These are phyloP conservation scores for Phrynocephalus guinanensis DNA, from an alignment of 2,797 vertebrate genomes.

Conservation along the genomic window DNA sequence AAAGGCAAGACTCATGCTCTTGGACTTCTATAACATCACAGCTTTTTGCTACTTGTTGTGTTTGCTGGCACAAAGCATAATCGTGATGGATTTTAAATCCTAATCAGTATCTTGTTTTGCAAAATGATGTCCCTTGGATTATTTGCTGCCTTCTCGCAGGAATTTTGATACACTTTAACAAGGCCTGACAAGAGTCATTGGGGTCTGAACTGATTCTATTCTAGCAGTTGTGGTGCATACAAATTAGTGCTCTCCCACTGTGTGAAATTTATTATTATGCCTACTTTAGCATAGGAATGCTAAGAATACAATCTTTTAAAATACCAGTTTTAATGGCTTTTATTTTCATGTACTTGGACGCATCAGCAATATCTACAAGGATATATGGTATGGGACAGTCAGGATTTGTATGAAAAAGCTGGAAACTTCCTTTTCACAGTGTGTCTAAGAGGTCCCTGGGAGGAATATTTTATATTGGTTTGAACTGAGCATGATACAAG, in stretches of 20 bases:
- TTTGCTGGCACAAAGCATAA: constrained; percentile 41
- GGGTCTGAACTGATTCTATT: constrained; percentile 68
- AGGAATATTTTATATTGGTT: neutral
- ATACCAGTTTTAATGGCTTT: constrained; percentile 37
- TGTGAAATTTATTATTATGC: constrained; percentile 62
- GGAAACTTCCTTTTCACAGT: neutral
- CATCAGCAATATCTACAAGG: neutral
- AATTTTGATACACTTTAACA: constrained; percentile 53
- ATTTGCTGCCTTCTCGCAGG: constrained; percentile 60
- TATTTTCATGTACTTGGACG: constrained; percentile 25
- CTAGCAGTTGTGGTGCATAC: constrained; percentile 66
- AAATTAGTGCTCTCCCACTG: constrained; percentile 60
- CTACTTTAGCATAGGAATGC: constrained; percentile 49
- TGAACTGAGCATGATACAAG: neutral
- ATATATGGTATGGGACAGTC: neutral
- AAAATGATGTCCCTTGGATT: constrained; percentile 46
- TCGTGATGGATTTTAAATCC: constrained; percentile 48
- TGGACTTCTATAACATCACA: constrained; percentile 23
- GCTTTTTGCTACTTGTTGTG: constrained; percentile 39
- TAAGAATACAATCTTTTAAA: constrained; percentile 45
- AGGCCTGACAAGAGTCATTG: constrained; percentile 66
- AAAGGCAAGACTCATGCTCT: neutral
- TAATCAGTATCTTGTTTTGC: constrained; percentile 55
- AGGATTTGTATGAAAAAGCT: neutral
- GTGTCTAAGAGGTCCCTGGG: neutral